Evolutionary conservation across 2,797 vertebrate genomes (phyloP).

Genomic region (Argentina silus): DNA sequence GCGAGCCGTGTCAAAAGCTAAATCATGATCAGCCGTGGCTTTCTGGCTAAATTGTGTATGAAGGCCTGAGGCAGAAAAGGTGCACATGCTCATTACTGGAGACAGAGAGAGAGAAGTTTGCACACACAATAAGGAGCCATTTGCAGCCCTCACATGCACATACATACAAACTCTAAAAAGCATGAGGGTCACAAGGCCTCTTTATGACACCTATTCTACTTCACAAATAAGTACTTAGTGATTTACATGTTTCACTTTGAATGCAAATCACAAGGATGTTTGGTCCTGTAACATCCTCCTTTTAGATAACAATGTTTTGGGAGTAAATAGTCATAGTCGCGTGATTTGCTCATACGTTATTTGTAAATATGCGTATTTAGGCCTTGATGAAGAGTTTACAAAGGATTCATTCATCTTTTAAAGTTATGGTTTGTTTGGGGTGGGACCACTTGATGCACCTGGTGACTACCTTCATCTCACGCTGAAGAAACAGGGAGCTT

Average conservation of each 20-base stretch:
- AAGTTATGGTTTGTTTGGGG: neutral
- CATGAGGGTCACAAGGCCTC: neutral
- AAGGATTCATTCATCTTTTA: too few relatives aligned
- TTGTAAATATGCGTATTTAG: too few relatives aligned
- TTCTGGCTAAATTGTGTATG: slow-evolving; percentile 99
- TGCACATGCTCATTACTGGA: slow-evolving; percentile 99
- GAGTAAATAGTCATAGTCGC: neutral
- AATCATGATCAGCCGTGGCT: slow-evolving; percentile 99
- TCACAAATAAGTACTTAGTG: neutral
- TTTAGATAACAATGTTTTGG: neutral
- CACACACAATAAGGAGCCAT: slow-evolving; percentile 74
- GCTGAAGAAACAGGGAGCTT: neutral
- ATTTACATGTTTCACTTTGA: neutral
- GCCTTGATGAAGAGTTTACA: too few relatives aligned
- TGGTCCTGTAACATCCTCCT: neutral
- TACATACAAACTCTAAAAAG: slow-evolving; percentile 26
- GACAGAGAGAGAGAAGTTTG: slow-evolving; percentile 87
- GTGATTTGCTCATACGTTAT: too few relatives aligned
- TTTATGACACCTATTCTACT: too few relatives aligned
- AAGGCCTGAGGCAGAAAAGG: slow-evolving; percentile 96
- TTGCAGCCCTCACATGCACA: slow-evolving; percentile 57
- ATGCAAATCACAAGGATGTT: slow-evolving; percentile 38
- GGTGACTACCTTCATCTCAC: neutral
- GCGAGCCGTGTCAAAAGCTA: slow-evolving; percentile 99
- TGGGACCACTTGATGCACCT: neutral